Base-by-base conservation (phyloP, 2,888 invertebrate genomes). In the Panorpa germanica region DNA sequence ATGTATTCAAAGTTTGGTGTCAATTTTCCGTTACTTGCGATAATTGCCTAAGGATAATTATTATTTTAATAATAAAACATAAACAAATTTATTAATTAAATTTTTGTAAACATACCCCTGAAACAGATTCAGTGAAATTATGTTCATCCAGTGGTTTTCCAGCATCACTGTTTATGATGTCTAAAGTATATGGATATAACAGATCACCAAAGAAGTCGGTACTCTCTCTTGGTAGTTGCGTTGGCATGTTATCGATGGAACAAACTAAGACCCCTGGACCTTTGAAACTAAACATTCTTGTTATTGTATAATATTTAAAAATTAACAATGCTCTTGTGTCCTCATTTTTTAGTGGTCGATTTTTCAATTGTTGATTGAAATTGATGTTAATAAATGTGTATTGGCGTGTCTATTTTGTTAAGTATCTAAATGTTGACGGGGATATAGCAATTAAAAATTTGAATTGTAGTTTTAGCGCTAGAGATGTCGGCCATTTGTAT, bases 181-280 rank as follows among this genome's bases (percentile, higher is more conserved):
- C 88, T 32, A 71, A 60, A 1, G 86, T 69, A 47, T 83, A 90
- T 0, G 98, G 96, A 37, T 71, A 67, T 16, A 99, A 59, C 2
- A 95, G 61, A 41, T 90, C 85, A 1, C 98, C 98, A 51, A 99
- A 99, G 54, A 91, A 86, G 47, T 96, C 95, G 0, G 98, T 98
- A 3, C 96, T 76, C 50, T 99, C 98, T 25, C 85, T 65, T 0
- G 98, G 98, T 37, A 99, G 61, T 52, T 99, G 98, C 0, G 98
- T 98, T 2, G 98, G 98, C 98, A 99, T 98, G 55, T 99, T 99
- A 55, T 99, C 98, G 41, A 99, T 98, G 10, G 95, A 95, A 49
- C 98, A 99, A n/a, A 99, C 95, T 29, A 99, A 57, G 2, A 98
- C 93, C 12, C 98, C 98, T 0, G 90, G 82, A 0, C 95, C 95